Evolutionary conservation across 2,797 vertebrate species (phyloP), one percentile per base, ranked within the genome.

Genomic region (Sebastes matsubarae): DNA sequence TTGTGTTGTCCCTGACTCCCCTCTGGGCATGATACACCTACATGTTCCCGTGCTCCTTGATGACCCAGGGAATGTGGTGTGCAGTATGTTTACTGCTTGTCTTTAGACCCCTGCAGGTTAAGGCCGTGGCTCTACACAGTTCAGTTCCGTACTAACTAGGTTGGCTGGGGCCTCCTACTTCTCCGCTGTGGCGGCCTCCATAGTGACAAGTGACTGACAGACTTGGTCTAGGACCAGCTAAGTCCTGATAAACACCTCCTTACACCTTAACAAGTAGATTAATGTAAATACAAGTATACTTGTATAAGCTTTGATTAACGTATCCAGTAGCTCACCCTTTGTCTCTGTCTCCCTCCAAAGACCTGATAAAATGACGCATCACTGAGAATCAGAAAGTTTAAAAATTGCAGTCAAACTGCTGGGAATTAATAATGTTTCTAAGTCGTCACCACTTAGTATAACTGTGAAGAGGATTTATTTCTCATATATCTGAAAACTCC

Each of bases 401-500:
- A 60, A 42, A 46, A 68, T 14, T 27, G 18, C 29, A 8, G 50
- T 68, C 30, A 54, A 68, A 50, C 27, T 50, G 30, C 64, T 16
- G 11, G 34, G 29, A 66, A 29, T 57, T 12, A 27, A 81, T 68
- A 36, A 8, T 14, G 11, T 67, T 55, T 72, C 9, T 20, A 60
- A 80, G 59, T 55, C 29, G 24, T 61, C 5, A 0, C 14, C 16
- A 54, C 34, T 68, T 25, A 29, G 55, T 68, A 18, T 13, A 65
- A 54, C 52, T 75, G 6, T 80, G 27, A 82, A 71, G 25, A 42
- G 1, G 22, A 76, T 82, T 66, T 1, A 67, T 83, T 82, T 75
- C 77, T 88, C 36, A 66, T 74, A 14, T 9, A 50, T 75, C 20
- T 83, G 6, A 78, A 87, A 83, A 76, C 75, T 75, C 32, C 20